Percentiles rank a stretch among this genome's conserved stretches.
Evolutionary conservation across 2,888 invertebrate species (phyloP).

Genomic region (Papilio elwesi): DNA sequence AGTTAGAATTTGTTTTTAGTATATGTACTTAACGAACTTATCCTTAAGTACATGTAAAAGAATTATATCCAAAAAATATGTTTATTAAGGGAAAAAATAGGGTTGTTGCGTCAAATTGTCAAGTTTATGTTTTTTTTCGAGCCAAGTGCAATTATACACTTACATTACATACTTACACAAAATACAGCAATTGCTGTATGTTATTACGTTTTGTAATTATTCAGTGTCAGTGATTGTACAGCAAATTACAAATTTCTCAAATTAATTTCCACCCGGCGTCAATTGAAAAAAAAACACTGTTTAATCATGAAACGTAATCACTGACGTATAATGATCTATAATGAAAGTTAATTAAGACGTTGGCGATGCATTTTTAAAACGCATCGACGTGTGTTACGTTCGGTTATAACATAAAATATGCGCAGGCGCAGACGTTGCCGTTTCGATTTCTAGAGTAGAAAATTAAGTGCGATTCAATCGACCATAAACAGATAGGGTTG

Average conservation of each 20-base stretch:
- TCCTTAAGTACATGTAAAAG: too few species aligned
- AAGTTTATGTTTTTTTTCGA: too few species aligned
- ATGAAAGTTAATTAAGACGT: conserved; percentile 25
- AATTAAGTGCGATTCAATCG: conserved; percentile 42
- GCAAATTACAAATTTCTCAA: not conserved
- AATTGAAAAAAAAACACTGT: not conserved
- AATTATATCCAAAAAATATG: too few species aligned
- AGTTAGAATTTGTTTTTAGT: too few species aligned
- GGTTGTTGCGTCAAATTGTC: too few species aligned
- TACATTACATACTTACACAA: too few species aligned
- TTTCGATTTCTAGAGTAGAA: conserved; percentile 41
- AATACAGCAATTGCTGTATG: too few species aligned
- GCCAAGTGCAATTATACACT: too few species aligned
- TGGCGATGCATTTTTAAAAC: conserved; percentile 22
- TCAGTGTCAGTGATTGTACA: too few species aligned
- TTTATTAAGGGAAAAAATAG: too few species aligned
- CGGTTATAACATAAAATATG: conserved; percentile 32
- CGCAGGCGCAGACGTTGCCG: conserved; percentile 28
- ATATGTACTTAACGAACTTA: too few species aligned
- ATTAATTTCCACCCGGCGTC: not conserved
- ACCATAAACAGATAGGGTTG: conserved; percentile 38
- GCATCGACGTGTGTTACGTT: conserved; percentile 12
- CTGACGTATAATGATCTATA: not conserved
- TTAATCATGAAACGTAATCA: not conserved
- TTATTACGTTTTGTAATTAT: too few species aligned